Conservation (phyloP, 2,113 vertebrate genomes). For the Tupaia chinensis region DNA sequence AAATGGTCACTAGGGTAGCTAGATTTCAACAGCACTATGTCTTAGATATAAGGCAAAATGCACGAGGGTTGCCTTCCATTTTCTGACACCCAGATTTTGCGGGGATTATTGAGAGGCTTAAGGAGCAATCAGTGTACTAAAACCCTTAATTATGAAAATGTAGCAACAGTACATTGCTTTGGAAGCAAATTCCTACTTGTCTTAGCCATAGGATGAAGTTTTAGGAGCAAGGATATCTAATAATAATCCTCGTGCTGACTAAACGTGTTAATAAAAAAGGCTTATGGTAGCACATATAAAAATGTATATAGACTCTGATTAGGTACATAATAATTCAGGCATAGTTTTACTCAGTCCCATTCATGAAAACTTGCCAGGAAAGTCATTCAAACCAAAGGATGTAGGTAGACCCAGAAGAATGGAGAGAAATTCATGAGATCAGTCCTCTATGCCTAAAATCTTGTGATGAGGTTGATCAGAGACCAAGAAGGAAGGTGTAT, state of each 20-base stretch:
- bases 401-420: slow-evolving; percentile 29
- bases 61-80: slow-evolving; percentile 63
- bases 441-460: neutral
- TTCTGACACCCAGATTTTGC: slow-evolving; percentile 80
- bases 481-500: neutral
- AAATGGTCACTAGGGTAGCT: slow-evolving; percentile 35
- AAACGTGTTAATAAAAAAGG: slow-evolving; percentile 78
- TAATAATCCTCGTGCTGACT: slow-evolving; percentile 76
- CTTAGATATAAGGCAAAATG: neutral
- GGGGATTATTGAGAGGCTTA: slow-evolving; percentile 84
- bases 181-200: slow-evolving; percentile 84
- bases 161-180: slow-evolving; percentile 82
- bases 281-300: slow-evolving; percentile 64
- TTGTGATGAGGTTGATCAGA: neutral
- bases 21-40: neutral
- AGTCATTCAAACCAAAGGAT: slow-evolving; percentile 20
- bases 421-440: neutral
- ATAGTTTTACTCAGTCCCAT: slow-evolving; percentile 46
- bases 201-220: slow-evolving; percentile 84
- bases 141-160: slow-evolving; percentile 82
- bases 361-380: slow-evolving; percentile 14
- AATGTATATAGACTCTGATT: slow-evolving; percentile 12
- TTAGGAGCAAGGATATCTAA: slow-evolving; percentile 82
- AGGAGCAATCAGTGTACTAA: slow-evolving; percentile 80
- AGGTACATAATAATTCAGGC: neutral